Evolutionary conservation across 2,888 invertebrate species (phyloP).

Genomic region (Lottia scabra): DNA sequence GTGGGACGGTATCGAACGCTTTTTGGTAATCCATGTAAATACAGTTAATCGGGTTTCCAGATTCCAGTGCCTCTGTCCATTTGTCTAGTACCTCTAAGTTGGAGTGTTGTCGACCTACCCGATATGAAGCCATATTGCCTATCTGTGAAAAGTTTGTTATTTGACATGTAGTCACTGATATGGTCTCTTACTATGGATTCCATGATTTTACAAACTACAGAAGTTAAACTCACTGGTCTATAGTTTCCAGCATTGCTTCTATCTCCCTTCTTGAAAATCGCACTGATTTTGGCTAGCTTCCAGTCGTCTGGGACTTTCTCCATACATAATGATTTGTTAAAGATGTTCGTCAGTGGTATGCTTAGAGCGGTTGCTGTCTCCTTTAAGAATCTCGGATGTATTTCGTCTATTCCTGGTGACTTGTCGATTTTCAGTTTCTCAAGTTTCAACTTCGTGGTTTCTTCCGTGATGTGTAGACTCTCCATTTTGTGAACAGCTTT

Average conservation of each 20-base stretch:
- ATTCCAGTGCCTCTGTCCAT: constrained; percentile 16
- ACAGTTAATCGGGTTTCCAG: background rate
- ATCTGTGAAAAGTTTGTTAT: background rate
- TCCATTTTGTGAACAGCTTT: too few relatives aligned
- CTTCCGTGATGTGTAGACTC: too few relatives aligned
- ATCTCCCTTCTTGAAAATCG: constrained; percentile 18
- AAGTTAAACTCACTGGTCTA: constrained; percentile 18
- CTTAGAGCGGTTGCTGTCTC: constrained; percentile 2
- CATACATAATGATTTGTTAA: constrained; percentile 4
- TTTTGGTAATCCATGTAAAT: too few relatives aligned
- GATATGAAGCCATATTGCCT: constrained; percentile 16
- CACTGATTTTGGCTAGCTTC: constrained; percentile 14
- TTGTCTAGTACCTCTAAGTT: constrained; percentile 10
- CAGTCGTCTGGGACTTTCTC: constrained; percentile 6
- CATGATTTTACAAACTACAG: constrained; percentile 16
- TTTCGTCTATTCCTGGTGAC: too few relatives aligned
- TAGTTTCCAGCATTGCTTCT: constrained; percentile 9
- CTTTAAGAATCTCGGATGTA: too few relatives aligned
- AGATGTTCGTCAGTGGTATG: background rate
- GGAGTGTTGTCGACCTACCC: background rate
- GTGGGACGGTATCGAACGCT: too few relatives aligned
- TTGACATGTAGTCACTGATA: background rate
- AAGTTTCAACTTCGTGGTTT: too few relatives aligned
- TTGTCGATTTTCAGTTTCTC: too few relatives aligned
- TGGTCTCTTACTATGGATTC: constrained; percentile 15